phyloP scores from a whole-genome alignment of 2,888 invertebrate species.

The Dolomedes plantarius region DNA sequence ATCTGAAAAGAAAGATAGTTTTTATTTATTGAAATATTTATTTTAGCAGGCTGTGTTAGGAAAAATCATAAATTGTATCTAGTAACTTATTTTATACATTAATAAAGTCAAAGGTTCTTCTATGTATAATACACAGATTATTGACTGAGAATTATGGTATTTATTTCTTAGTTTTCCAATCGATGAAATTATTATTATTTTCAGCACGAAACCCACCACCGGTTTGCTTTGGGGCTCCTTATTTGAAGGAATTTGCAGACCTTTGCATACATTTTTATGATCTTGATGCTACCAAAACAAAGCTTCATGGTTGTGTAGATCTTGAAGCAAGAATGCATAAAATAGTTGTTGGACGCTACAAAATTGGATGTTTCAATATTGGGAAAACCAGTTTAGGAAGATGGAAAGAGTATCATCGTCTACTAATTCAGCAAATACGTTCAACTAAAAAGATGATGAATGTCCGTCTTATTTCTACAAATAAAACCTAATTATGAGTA shows the following conservation, averaged over 20 bases:
- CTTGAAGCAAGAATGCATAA: slow-evolving; percentile 76
- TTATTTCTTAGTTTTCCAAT: too few species aligned
- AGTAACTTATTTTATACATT: too few species aligned
- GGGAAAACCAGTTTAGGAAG: slow-evolving; percentile 18
- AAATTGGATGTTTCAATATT: slow-evolving; percentile 77
- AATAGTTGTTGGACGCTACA: slow-evolving; percentile 74
- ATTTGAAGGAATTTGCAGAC: slow-evolving; percentile 76
- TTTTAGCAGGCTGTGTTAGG: too few species aligned
- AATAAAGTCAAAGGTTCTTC: too few species aligned
- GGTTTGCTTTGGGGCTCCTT: slow-evolving; percentile 77
- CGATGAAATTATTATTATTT: too few species aligned
- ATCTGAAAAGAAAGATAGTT: too few species aligned
- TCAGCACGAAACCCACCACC: slow-evolving; percentile 76
- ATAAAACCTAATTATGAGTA: too few species aligned
- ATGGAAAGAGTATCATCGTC: slow-evolving; percentile 41
- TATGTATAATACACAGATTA: too few species aligned
- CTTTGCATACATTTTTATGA: slow-evolving; percentile 76
- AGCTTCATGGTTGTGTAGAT: slow-evolving; percentile 76
- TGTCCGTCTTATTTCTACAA: too few species aligned
- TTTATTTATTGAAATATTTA: too few species aligned
- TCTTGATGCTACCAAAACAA: slow-evolving; percentile 74
- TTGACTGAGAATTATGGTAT: too few species aligned
- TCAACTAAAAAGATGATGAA: background rate
- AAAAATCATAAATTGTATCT: too few species aligned
- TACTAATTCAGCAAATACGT: slow-evolving; percentile 29